These are phyloP conservation scores for Notarius quadriscutis DNA, from an alignment of 2,113 vertebrate species.

Conservation along the genomic window DNA sequence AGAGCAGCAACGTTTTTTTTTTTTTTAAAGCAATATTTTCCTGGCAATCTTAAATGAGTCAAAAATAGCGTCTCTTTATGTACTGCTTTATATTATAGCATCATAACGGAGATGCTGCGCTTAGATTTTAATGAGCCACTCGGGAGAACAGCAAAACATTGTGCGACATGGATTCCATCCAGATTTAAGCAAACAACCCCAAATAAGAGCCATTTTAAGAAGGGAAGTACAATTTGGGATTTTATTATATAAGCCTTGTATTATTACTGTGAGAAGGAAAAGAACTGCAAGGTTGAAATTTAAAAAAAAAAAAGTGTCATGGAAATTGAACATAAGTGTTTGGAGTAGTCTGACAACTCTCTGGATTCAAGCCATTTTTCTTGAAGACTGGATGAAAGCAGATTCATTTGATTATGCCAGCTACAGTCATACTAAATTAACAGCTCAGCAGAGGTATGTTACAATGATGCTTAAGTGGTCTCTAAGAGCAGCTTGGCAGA, in stretches of 20 bases:
- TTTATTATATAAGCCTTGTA: neutral
- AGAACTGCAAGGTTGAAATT: neutral
- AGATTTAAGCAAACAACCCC: neutral
- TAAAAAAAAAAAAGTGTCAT: neutral
- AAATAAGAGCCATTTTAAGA: conserved; percentile 17
- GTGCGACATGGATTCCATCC: neutral
- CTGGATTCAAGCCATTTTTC: conserved; percentile 26
- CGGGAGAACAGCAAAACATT: neutral
- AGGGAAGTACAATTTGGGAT: neutral
- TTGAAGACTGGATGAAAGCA: conserved; percentile 17
- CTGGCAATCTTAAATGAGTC: neutral
- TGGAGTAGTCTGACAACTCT: conserved; percentile 10
- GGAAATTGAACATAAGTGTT: conserved; percentile 10
- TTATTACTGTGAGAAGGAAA: neutral
- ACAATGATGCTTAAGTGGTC: conserved; percentile 15
- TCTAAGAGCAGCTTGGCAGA: conserved; percentile 11
- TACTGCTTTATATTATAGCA: neutral
- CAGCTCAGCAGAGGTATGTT: conserved; percentile 35
- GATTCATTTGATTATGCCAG: conserved; percentile 30
- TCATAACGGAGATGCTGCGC: neutral
- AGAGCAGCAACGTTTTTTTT: neutral
- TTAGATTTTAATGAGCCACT: conserved; percentile 22
- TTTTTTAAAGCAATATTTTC: neutral
- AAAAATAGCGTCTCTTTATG: conserved; percentile 13
- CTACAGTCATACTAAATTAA: conserved; percentile 23